phyloP scores from a whole-genome alignment of 2,797 vertebrate species.

The Melopsittacus undulatus region DNA sequence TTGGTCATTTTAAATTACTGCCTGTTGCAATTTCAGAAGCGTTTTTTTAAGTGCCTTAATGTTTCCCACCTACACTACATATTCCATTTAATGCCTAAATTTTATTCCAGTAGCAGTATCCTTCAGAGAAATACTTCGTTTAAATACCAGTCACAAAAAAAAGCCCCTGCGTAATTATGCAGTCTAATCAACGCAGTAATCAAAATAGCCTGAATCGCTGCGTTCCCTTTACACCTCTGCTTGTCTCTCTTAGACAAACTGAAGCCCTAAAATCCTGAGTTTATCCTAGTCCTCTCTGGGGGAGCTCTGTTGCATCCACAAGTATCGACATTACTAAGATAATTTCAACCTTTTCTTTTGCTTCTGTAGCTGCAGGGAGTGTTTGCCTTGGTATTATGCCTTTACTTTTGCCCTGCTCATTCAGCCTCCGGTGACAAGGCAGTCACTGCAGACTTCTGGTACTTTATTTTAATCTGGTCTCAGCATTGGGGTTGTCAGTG shows the following conservation, averaged over 20 bases:
- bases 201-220: neutral
- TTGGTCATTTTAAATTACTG: neutral
- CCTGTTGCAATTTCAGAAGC: neutral
- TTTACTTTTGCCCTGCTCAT: neutral
- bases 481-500: rapidly evolving
- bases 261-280: neutral
- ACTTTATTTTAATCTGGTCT: neutral
- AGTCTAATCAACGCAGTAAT: neutral
- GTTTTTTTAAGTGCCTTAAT: neutral
- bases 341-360: neutral
- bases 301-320: neutral
- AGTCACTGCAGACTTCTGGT: too few relatives aligned
- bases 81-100: neutral
- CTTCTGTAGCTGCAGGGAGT: rapidly evolving
- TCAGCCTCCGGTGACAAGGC: neutral
- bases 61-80: neutral
- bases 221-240: neutral
- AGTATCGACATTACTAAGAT: rapidly evolving
- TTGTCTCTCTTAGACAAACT: neutral
- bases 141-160: neutral
- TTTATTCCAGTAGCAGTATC: neutral
- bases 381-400: rapidly evolving
- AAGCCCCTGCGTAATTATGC: neutral
- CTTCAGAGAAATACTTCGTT: neutral
- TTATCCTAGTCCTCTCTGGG: neutral